A percentile compares a stretch with the other conserved stretches of the same genome.
Evolutionary conservation across 2,797 vertebrate genomes (phyloP).

Genomic region (Melanotaenia parkinsoni): DNA sequence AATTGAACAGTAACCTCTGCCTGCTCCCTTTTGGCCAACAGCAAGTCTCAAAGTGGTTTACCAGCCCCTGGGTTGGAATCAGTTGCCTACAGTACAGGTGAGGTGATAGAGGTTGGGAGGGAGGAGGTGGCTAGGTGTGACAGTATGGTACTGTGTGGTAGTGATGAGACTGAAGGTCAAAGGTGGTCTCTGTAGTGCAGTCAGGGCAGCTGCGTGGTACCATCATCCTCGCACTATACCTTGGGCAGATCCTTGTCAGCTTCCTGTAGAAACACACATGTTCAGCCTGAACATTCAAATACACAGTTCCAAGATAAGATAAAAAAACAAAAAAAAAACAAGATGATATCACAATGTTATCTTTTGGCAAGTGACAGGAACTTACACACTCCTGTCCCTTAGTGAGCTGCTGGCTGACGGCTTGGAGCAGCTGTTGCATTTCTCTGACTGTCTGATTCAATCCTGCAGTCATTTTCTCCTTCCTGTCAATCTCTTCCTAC

Average conservation of each 20-base stretch:
- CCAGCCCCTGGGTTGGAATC: slow-evolving; percentile 30
- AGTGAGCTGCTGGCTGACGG: slow-evolving; percentile 90
- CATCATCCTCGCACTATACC: slow-evolving; percentile 67
- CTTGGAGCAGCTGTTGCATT: slow-evolving; percentile 92
- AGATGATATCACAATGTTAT: background rate
- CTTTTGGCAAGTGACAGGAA: background rate
- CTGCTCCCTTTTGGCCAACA: slow-evolving; percentile 42
- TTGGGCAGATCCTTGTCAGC: slow-evolving; percentile 71
- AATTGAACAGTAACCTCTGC: slow-evolving; percentile 57
- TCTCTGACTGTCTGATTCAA: slow-evolving; percentile 92
- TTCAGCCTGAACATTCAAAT: slow-evolving; percentile 19
- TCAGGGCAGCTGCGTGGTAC: slow-evolving; percentile 51
- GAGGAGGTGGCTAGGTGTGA: slow-evolving; percentile 51
- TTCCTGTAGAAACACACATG: slow-evolving; percentile 63
- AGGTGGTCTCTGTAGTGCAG: slow-evolving; percentile 70
- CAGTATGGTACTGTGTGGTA: slow-evolving; percentile 62
- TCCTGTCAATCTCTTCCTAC: slow-evolving; percentile 89
- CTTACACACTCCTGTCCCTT: slow-evolving; percentile 87
- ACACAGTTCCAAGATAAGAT: background rate
- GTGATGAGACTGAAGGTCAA: slow-evolving; percentile 58
- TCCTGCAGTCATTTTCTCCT: slow-evolving; percentile 88
- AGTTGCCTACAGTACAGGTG: slow-evolving; percentile 56
- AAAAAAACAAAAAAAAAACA: background rate
- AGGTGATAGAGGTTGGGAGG: slow-evolving; percentile 33
- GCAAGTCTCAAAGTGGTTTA: slow-evolving; percentile 37